Evolutionary conservation across 2,888 invertebrate genomes (phyloP).

Genomic region (Lathronympha strigana): DNA sequence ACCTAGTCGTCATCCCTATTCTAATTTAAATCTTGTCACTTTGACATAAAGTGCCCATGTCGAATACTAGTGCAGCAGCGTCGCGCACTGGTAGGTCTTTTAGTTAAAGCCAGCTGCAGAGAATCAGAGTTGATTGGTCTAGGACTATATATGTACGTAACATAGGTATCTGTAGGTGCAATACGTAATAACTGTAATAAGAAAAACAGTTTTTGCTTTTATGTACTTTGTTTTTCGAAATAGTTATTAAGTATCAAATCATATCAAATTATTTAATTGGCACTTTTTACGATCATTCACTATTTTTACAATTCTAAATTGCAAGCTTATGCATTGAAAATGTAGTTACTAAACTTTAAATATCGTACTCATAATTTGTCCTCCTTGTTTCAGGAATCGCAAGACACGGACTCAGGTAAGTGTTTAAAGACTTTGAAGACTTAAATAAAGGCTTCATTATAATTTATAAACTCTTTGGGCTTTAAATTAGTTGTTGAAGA

Average conservation of each 20-base stretch:
- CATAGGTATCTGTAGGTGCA: too few species aligned
- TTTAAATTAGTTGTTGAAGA: constrained; percentile 14
- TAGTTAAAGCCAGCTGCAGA: too few species aligned
- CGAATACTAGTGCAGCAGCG: too few species aligned
- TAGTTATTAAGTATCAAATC: neutral
- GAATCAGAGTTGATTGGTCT: too few species aligned
- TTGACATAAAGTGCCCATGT: too few species aligned
- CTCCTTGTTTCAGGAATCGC: constrained; percentile 74
- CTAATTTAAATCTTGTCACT: too few species aligned
- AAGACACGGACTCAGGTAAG: constrained; percentile 72
- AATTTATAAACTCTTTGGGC: constrained; percentile 1
- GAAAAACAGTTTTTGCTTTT: neutral
- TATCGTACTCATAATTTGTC: constrained; percentile 40
- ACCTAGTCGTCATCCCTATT: too few species aligned
- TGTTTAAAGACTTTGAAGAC: constrained; percentile 39
- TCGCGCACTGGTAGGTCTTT: too few species aligned
- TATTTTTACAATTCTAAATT: constrained; percentile 54
- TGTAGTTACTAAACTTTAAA: constrained; percentile 40
- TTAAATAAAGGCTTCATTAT: neutral
- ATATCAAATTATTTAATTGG: neutral
- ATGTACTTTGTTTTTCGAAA: neutral
- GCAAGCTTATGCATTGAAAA: constrained; percentile 58
- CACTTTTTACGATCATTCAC: constrained; percentile 32
- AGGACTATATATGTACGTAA: too few species aligned
- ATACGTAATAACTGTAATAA: too few species aligned